Conservation (phyloP, 2,113 vertebrate genomes). For the Drymodes brunneopygia region DNA sequence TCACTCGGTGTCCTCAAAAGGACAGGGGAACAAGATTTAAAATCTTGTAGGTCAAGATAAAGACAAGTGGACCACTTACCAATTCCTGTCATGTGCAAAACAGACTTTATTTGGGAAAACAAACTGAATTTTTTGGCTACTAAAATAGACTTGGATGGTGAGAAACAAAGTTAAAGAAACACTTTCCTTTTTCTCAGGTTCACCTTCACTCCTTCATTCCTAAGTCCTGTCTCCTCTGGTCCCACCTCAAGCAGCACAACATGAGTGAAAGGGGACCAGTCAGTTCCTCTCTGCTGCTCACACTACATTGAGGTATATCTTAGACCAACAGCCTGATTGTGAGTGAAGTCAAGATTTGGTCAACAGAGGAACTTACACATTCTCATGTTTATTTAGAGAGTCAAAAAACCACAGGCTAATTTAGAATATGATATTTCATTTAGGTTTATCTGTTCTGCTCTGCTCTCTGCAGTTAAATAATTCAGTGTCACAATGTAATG, state of each 20-base stretch:
- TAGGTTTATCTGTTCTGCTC: neutral
- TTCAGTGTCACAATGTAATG: neutral
- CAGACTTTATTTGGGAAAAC: neutral
- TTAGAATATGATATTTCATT: neutral
- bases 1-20: neutral
- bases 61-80: neutral
- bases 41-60: neutral
- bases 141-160: neutral
- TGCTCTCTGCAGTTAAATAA: neutral
- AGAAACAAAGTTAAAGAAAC: neutral
- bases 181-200: neutral
- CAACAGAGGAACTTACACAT: neutral
- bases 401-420: neutral
- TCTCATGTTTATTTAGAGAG: neutral
- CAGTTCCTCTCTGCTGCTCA: neutral
- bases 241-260: fast-evolving
- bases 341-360: neutral
- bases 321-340: neutral
- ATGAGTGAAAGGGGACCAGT: fast-evolving
- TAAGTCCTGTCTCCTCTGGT: fast-evolving
- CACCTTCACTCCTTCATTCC: neutral
- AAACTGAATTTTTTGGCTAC: neutral
- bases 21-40: neutral
- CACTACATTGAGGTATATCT: neutral
- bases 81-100: neutral